A percentile compares a stretch with the other conserved stretches of the same genome.
Evolutionary conservation across 2,113 vertebrate species (phyloP).

Genomic region (Cathartes aura): DNA sequence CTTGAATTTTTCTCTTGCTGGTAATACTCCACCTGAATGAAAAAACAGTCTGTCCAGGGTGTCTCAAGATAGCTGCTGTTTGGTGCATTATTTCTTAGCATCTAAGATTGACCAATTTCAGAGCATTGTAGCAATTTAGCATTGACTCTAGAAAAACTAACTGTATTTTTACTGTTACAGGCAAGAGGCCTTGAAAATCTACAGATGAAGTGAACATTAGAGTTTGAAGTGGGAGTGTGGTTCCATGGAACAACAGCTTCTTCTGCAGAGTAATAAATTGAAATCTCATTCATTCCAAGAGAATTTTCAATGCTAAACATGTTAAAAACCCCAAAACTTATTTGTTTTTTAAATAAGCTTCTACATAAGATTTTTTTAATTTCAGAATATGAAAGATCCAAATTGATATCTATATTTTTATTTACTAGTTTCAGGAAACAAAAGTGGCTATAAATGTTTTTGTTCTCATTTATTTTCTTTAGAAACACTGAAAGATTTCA

Average conservation of each 20-base stretch:
- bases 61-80: background rate
- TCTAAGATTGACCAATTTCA: background rate
- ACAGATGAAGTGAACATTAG: background rate
- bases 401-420: background rate
- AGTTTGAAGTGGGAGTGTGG: background rate
- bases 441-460: background rate
- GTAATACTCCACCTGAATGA: background rate
- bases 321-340: fast-evolving
- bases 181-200: background rate
- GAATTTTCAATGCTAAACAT: background rate
- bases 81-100: background rate
- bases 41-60: background rate
- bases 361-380: background rate
- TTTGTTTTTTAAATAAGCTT: background rate
- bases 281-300: background rate
- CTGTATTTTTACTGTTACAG: background rate
- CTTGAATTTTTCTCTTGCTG: background rate
- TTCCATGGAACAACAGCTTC: background rate
- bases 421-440: background rate
- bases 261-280: background rate
- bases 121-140: background rate
- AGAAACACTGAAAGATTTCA: background rate
- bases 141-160: background rate
- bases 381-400: background rate
- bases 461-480: background rate